Conservation (phyloP, 2,888 invertebrate genomes). For the Steinernema scapterisci region DNA sequence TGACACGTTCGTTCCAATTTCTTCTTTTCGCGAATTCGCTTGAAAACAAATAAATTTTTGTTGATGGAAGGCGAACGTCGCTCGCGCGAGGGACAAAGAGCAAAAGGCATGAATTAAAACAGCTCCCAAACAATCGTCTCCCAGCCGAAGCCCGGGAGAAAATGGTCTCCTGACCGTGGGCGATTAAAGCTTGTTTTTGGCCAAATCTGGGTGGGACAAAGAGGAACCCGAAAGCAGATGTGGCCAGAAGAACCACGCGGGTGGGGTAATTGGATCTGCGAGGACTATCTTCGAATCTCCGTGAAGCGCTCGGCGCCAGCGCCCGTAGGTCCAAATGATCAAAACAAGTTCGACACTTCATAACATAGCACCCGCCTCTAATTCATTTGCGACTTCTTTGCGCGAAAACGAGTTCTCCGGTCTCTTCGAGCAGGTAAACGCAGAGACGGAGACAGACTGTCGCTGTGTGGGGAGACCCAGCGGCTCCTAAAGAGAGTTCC, state of each 20-base stretch:
- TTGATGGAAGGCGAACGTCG: neutral
- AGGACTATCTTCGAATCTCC: neutral
- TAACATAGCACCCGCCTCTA: neutral
- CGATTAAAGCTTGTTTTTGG: neutral
- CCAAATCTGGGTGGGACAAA: neutral
- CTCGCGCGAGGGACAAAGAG: neutral
- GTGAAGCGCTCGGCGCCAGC: neutral
- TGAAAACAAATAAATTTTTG: conserved; percentile 2
- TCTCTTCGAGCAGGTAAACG: conserved; percentile 2
- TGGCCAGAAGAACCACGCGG: neutral
- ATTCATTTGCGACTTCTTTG: conserved; percentile 14
- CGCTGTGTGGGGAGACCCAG: neutral
- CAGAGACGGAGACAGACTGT: neutral
- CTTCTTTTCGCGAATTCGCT: neutral
- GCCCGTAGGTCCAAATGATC: neutral
- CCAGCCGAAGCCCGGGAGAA: no score
- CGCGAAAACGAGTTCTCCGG: conserved; percentile 25
- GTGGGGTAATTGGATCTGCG: neutral
- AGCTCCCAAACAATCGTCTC: no score
- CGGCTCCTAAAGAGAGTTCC: neutral
- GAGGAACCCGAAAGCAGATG: neutral
- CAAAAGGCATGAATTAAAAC: neutral
- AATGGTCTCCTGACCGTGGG: no score
- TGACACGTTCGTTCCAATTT: neutral
- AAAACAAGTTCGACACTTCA: conserved; percentile 19